These are phyloP conservation scores for Bursaphelenchus okinawaensis DNA, from an alignment of 2,888 invertebrate genomes.

Conservation along the genomic window DNA sequence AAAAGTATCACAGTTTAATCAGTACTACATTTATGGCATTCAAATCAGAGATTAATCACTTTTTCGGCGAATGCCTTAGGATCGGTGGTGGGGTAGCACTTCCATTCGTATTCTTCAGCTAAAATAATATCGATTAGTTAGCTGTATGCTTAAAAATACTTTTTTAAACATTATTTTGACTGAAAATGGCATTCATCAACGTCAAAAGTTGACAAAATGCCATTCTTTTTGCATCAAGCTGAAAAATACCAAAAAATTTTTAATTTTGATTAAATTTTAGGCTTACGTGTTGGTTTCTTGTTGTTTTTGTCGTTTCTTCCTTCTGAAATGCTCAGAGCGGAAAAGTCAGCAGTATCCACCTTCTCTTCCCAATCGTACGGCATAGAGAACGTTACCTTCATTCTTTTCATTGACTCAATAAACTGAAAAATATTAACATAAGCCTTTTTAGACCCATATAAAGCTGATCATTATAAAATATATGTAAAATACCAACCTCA, in stretches of 20 bases:
- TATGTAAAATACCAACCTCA: too few relatives aligned
- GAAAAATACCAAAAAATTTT: neutral
- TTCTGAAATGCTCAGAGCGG: constrained; percentile 31
- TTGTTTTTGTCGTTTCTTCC: constrained; percentile 22
- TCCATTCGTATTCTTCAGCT: constrained; percentile 31
- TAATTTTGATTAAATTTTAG: neutral
- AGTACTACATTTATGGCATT: neutral
- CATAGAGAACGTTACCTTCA: constrained; percentile 30
- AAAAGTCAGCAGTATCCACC: constrained; percentile 14
- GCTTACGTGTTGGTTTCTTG: constrained; percentile 24
- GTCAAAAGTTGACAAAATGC: too few relatives aligned
- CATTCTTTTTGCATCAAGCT: too few relatives aligned
- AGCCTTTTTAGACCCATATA: neutral
- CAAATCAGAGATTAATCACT: constrained; percentile 26
- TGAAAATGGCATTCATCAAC: too few relatives aligned
- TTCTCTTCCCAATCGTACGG: constrained; percentile 28
- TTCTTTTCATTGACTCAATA: constrained; percentile 30
- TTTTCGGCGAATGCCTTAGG: constrained; percentile 34
- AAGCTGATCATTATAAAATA: too few relatives aligned
- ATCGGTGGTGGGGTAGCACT: constrained; percentile 36
- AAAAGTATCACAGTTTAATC: too few relatives aligned
- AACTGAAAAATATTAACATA: constrained; percentile 17
- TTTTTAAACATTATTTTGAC: too few relatives aligned
- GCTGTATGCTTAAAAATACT: too few relatives aligned
- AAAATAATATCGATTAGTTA: too few relatives aligned